Evolutionary conservation across 2,797 vertebrate species (phyloP).

Genomic region (Protonibea diacanthus): DNA sequence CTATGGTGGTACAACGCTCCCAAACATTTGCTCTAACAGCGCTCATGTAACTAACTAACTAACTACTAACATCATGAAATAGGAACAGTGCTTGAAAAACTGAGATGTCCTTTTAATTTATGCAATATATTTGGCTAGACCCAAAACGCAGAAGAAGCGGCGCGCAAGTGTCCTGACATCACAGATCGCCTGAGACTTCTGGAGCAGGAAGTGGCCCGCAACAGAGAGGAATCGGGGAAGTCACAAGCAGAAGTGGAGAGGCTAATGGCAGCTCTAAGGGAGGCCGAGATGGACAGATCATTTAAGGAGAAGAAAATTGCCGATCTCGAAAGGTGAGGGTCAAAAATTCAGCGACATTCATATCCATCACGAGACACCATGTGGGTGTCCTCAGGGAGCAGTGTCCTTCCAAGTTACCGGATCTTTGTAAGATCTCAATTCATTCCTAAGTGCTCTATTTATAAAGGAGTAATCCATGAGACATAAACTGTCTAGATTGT

Average conservation of each 20-base stretch:
- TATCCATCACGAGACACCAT: constrained; percentile 31
- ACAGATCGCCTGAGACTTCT: constrained; percentile 91
- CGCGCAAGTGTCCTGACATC: constrained; percentile 91
- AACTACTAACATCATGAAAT: not conserved
- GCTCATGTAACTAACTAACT: too few species aligned
- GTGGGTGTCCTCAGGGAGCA: constrained; percentile 58
- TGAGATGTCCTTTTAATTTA: not conserved
- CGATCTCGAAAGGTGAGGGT: constrained; percentile 93
- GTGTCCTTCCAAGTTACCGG: constrained; percentile 49
- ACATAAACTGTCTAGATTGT: constrained; percentile 78
- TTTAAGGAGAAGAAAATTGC: constrained; percentile 95
- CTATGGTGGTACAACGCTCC: too few species aligned
- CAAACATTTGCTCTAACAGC: too few species aligned
- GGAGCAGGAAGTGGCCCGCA: constrained; percentile 93
- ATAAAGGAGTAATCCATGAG: constrained; percentile 73
- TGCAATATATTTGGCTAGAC: constrained; percentile 49
- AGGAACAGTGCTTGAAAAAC: not conserved
- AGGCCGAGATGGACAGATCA: constrained; percentile 92
- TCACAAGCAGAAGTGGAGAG: constrained; percentile 94
- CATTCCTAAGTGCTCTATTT: constrained; percentile 77
- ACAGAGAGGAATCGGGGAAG: constrained; percentile 93
- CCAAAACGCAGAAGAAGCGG: constrained; percentile 89
- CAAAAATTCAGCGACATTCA: constrained; percentile 27
- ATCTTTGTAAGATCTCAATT: constrained; percentile 60
- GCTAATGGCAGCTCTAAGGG: constrained; percentile 92